These are phyloP conservation scores for Syngnathus rostellatus DNA, from an alignment of 2,797 vertebrate genomes.

Conservation along the genomic window DNA sequence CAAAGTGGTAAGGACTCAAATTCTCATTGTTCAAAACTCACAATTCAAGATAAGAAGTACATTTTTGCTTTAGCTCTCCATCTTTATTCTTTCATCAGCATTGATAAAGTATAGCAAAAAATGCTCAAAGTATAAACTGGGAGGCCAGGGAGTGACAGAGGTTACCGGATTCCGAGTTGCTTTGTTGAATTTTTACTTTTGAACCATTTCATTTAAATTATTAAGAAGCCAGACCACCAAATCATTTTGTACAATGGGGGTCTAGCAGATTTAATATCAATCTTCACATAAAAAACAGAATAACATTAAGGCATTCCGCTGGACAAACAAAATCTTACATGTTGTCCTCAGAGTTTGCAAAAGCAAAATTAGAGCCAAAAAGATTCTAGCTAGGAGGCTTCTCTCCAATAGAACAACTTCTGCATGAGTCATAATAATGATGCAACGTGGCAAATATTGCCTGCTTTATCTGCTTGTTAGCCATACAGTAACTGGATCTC, in stretches of 20 bases:
- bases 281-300: background rate
- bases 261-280: background rate
- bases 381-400: background rate
- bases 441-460: background rate
- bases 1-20: too few species aligned
- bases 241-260: background rate
- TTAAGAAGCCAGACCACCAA: background rate
- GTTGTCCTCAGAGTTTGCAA: background rate
- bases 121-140: background rate
- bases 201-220: background rate
- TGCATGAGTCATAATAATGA: slow-evolving; percentile 1
- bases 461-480: background rate
- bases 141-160: background rate
- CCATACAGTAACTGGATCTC: background rate
- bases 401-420: background rate
- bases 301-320: background rate
- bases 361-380: background rate
- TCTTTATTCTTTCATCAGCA: background rate
- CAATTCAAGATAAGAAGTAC: background rate
- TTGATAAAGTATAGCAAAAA: background rate
- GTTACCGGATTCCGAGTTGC: background rate
- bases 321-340: background rate
- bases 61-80: background rate
- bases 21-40: background rate
- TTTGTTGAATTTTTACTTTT: background rate